Evolutionary conservation across 2,797 vertebrate species (phyloP).

Genomic region (Argentina silus): DNA sequence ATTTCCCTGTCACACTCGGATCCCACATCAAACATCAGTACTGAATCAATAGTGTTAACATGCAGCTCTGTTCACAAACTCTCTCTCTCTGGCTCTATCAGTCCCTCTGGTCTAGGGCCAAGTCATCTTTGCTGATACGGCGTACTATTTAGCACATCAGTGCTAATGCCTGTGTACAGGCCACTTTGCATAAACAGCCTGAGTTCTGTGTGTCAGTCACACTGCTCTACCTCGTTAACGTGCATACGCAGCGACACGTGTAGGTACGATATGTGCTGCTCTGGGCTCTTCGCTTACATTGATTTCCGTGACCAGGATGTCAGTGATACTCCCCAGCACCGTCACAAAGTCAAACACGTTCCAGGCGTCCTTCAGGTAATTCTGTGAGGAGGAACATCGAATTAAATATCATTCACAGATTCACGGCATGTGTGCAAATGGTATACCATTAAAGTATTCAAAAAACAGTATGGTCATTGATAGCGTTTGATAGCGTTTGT

Average conservation of each 20-base stretch:
- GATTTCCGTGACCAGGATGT: conserved; percentile 98
- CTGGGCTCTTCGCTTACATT: conserved; percentile 82
- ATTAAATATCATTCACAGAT: background rate
- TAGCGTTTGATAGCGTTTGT: background rate
- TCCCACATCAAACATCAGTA: conserved; percentile 14
- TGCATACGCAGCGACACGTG: background rate
- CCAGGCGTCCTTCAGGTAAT: conserved; percentile 97
- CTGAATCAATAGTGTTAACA: conserved; percentile 22
- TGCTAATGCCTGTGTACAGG: conserved; percentile 8
- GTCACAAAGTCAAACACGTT: conserved; percentile 99
- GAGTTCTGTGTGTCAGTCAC: background rate
- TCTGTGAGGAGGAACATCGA: conserved; percentile 76
- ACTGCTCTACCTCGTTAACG: conserved; percentile 11
- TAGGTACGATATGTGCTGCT: background rate
- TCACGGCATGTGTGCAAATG: background rate
- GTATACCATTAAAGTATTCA: background rate
- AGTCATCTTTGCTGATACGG: conserved; percentile 28
- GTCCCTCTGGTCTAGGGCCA: conserved; percentile 24
- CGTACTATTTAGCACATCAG: conserved; percentile 23
- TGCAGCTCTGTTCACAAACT: conserved; percentile 1
- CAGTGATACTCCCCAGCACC: conserved; percentile 97
- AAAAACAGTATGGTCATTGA: background rate
- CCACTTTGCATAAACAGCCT: background rate
- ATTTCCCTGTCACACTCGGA: background rate
- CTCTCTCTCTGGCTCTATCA: conserved; percentile 7